phyloP scores from a whole-genome alignment of 2,888 invertebrate genomes.

The Drosophila anomelani region DNA sequence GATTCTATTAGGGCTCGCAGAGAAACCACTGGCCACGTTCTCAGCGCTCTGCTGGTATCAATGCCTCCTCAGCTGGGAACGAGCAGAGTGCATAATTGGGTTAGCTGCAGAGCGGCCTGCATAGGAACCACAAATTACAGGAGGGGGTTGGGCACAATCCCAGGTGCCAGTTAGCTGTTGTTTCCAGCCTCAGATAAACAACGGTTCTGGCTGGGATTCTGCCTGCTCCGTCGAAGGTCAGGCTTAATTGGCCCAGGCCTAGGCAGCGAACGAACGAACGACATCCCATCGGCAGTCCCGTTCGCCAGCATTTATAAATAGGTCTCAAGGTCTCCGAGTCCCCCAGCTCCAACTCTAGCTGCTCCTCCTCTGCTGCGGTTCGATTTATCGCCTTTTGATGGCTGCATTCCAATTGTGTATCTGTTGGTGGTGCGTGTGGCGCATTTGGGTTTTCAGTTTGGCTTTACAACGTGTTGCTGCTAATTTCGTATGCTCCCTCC shows the following conservation, averaged over 20 bases:
- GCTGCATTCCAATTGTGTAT: slow-evolving; percentile 64
- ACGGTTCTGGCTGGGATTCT: slow-evolving; percentile 54
- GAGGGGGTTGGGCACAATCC: slow-evolving; percentile 33
- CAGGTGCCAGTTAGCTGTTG: slow-evolving; percentile 65
- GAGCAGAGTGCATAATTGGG: slow-evolving; percentile 67
- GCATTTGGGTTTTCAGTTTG: slow-evolving; percentile 22
- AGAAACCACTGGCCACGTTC: slow-evolving; percentile 48
- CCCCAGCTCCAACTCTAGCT: slow-evolving; percentile 1
- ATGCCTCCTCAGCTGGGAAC: slow-evolving; percentile 51
- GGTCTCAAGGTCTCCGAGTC: slow-evolving; percentile 67
- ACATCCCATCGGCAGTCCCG: slow-evolving; percentile 53
- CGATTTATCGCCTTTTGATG: slow-evolving; percentile 72
- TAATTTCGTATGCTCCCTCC: slow-evolving; percentile 67
- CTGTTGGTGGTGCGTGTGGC: slow-evolving; percentile 17
- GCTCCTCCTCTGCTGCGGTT: slow-evolving; percentile 2
- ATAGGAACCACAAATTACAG: slow-evolving; percentile 29
- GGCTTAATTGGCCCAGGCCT: slow-evolving; percentile 51
- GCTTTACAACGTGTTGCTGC: slow-evolving; percentile 42
- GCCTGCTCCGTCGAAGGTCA: slow-evolving; percentile 61
- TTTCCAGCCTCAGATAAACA: slow-evolving; percentile 46
- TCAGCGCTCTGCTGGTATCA: slow-evolving; percentile 41
- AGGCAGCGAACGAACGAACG: slow-evolving; percentile 29
- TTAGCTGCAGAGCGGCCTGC: slow-evolving; percentile 40
- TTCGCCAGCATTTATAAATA: slow-evolving; percentile 62
- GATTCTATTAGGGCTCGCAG: slow-evolving; percentile 25